Evolutionary conservation across 2,888 invertebrate species (phyloP).

Genomic region (Temnothorax unifasciatus): DNA sequence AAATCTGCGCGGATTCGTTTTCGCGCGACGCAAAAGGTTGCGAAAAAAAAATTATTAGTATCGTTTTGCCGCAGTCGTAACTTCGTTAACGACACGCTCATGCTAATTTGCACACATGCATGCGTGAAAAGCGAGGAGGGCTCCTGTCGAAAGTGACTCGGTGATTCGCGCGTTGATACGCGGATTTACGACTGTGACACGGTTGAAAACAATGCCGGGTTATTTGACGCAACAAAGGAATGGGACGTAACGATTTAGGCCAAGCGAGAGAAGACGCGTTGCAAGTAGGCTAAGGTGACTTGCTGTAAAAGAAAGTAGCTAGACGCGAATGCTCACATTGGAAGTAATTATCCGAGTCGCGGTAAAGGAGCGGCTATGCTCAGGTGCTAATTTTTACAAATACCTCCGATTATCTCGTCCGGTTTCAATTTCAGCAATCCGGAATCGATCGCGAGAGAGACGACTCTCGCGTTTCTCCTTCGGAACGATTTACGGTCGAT

Average conservation of each 20-base stretch:
- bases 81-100: conserved; percentile 29
- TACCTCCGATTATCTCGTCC: conserved; percentile 74
- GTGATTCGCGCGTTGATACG: not conserved
- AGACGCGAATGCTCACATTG: conserved; percentile 55
- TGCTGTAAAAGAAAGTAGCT: conserved; percentile 47
- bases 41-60: conserved; percentile 22
- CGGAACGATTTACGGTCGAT: not conserved
- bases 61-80: not conserved
- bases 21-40: not conserved
- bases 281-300: conserved; percentile 55
- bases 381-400: conserved; percentile 70
- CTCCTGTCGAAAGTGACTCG: conserved; percentile 28
- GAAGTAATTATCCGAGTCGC: conserved; percentile 73
- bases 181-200: conserved; percentile 34
- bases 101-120: conserved; percentile 35
- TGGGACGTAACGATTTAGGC: conserved; percentile 67
- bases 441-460: conserved; percentile 63
- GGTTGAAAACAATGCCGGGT: conserved; percentile 48
- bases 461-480: not conserved
- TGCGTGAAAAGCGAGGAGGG: conserved; percentile 42
- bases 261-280: conserved; percentile 68
- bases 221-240: conserved; percentile 50
- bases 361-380: conserved; percentile 67
- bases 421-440: conserved; percentile 71
- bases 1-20: not conserved